Evolutionary conservation across 2,888 invertebrate species (phyloP), one percentile per base, ranked within the genome.

Genomic region (Trichopoda pennipes): DNA sequence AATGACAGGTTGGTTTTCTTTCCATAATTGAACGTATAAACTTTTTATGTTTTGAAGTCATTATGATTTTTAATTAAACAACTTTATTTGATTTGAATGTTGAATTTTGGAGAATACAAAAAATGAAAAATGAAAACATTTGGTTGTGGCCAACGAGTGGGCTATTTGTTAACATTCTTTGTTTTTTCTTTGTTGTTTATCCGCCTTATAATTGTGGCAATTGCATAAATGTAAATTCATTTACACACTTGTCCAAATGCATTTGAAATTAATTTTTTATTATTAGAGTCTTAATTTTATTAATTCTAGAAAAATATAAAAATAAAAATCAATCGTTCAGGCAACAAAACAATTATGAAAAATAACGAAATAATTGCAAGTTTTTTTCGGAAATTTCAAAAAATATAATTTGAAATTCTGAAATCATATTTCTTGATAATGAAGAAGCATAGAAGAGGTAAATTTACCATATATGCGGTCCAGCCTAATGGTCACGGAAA

Each of bases 81-180:
- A 77, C 69, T 61, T 55, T 35, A 69, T 70, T 69, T 68, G 58
- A 66, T 38, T 49, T 68, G 42, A 68, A 53, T 60, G 42, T 21
- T 49, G 56, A 47, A 47, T 74, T 38, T 38, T 1, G 38, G 1
- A 1, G 38, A 10, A 12, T 35, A 35, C 44, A 7, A 9, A 44
- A 38, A 16, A 6, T 8, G 8, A n/a, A 38, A 72, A 61, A 28
- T 9, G 38, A 19, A 19, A 8, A 32, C 47, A 38, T 21, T 38
- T 51, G 32, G 42, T 58, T 60, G 8, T 68, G 32, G 8, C 9
- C 19, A 28, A 51, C 17, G 38, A 75, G 66, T 42, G 38, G 58
- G 16, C 12, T 38, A 17, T 63, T 44, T 38, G 12, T 38, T 38
- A 38, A 38, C 38, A 38, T 38, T 38, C 38, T 8, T 16, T 17